Evolutionary conservation across 2,797 vertebrate species (phyloP).

Genomic region (Pantherophis vulpinus): DNA sequence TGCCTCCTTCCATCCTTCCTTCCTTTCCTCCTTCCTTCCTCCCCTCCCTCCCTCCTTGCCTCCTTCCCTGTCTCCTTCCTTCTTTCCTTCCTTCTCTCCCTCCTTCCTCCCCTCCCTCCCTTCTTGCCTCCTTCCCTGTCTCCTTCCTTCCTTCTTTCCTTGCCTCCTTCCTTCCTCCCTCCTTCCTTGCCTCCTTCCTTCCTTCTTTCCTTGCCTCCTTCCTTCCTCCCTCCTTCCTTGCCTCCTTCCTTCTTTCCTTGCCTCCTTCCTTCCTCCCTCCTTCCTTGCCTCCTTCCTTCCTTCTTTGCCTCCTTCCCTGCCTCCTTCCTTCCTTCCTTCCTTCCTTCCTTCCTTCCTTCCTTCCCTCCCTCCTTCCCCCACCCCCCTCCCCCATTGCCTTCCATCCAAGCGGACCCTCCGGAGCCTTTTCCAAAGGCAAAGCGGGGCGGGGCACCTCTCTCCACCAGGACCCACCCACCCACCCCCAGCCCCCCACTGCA

Average conservation of each 20-base stretch:
- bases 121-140: accelerated
- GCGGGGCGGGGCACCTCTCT: background rate
- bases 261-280: accelerated
- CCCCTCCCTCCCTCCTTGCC: too few species aligned
- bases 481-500: background rate
- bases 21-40: too few species aligned
- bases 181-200: too few species aligned
- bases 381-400: background rate
- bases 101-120: too few species aligned
- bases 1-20: accelerated
- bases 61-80: too few species aligned
- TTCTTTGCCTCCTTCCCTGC: accelerated
- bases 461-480: background rate
- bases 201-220: too few species aligned
- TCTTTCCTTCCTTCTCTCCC: too few species aligned
- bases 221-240: too few species aligned
- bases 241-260: too few species aligned
- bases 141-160: too few species aligned
- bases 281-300: too few species aligned
- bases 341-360: accelerated
- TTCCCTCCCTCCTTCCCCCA: background rate
- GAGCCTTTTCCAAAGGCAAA: background rate
- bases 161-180: accelerated
- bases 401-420: background rate
- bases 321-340: accelerated